Evolutionary conservation across 2,888 invertebrate genomes (phyloP).

Genomic region (Stramonita haemastoma): DNA sequence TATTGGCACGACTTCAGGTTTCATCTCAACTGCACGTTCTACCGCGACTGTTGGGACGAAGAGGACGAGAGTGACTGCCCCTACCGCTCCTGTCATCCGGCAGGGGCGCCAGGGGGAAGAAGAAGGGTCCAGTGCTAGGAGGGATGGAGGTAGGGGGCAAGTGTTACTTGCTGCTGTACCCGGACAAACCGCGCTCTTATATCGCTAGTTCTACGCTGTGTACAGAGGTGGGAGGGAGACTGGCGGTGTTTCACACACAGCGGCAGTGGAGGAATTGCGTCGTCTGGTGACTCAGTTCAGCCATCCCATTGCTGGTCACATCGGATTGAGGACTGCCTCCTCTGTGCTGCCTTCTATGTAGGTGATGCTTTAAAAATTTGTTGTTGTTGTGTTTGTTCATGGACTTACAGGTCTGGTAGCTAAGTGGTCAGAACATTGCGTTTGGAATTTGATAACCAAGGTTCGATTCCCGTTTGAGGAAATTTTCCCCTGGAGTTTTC

Average conservation of each 20-base stretch:
- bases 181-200: not conserved
- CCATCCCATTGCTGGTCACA: not conserved
- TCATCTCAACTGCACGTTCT: not conserved
- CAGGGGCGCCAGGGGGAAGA: not conserved
- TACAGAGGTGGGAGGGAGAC: not conserved
- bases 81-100: not conserved
- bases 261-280: not conserved
- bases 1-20: not conserved
- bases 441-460: no score
- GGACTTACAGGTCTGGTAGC: no score
- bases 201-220: not conserved
- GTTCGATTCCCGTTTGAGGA: no score
- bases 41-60: not conserved
- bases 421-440: no score
- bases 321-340: not conserved
- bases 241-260: not conserved
- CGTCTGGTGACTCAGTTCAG: not conserved
- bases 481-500: no score
- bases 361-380: not conserved
- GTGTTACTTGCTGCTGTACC: not conserved
- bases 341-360: not conserved
- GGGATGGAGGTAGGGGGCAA: not conserved
- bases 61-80: slow-evolving; percentile 11
- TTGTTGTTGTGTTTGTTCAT: no score
- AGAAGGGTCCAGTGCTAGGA: not conserved